Percentiles rank a stretch among this genome's conserved stretches.
These are phyloP conservation scores for Motacilla tschutschensis DNA, from an alignment of 2,113 vertebrate genomes.

Conservation along the genomic window DNA sequence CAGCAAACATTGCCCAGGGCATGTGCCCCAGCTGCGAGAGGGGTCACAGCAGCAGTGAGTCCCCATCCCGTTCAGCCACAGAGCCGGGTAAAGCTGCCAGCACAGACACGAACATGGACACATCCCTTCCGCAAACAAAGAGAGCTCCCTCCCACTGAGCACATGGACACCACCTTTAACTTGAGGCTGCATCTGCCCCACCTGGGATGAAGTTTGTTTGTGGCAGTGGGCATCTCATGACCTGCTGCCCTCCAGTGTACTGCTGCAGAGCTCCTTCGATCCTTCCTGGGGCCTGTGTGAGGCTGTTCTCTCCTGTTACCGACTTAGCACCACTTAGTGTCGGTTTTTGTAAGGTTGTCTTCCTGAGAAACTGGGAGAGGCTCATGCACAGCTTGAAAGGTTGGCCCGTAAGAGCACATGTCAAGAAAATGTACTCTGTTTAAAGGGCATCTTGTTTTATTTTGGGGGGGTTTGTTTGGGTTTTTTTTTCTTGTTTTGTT, in stretches of 20 bases:
- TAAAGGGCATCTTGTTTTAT: not conserved
- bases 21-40: fast-evolving
- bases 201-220: not conserved
- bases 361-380: not conserved
- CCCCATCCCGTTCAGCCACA: fast-evolving
- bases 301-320: not conserved
- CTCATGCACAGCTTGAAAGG: not conserved
- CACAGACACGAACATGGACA: not conserved
- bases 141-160: not conserved
- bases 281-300: fast-evolving
- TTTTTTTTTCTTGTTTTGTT: not conserved
- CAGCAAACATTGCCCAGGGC: not conserved
- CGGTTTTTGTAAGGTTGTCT: not conserved
- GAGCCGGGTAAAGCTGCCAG: not conserved
- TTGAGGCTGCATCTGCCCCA: not conserved
- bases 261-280: fast-evolving
- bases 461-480: not conserved
- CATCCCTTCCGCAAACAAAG: fast-evolving
- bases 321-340: not conserved
- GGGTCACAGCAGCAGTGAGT: not conserved
- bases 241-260: not conserved
- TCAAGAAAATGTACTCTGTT: not conserved
- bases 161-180: not conserved
- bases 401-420: not conserved
- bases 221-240: fast-evolving